A percentile compares a stretch with the other conserved stretches of the same genome.
These are phyloP conservation scores for Sogatella furcifera DNA, from an alignment of 1,140 invertebrate species.

Conservation along the genomic window DNA sequence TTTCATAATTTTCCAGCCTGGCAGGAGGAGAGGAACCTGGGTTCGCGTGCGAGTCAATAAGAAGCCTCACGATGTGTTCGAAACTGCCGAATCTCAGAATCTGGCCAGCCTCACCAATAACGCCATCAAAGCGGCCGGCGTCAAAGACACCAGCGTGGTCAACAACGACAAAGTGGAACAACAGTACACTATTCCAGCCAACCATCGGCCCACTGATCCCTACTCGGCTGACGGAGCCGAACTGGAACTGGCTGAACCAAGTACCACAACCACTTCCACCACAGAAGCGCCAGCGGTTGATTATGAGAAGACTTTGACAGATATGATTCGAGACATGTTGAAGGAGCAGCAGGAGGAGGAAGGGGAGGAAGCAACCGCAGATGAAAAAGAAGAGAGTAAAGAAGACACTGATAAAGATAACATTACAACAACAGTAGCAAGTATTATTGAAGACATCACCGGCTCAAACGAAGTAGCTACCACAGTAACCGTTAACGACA, in stretches of 20 bases:
- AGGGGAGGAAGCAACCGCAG: neutral
- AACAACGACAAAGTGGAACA: conserved; percentile 21
- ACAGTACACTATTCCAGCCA: conserved; percentile 8
- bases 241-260: neutral
- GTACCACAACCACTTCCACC: neutral
- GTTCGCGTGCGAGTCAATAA: conserved; percentile 37
- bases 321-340: conserved; percentile 10
- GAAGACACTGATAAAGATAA: neutral
- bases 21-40: conserved; percentile 45
- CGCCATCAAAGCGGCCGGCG: conserved; percentile 25
- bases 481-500: neutral
- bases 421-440: neutral
- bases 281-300: neutral
- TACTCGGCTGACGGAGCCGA: conserved; percentile 9
- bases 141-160: conserved; percentile 1
- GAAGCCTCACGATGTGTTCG: conserved; percentile 45
- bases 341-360: conserved; percentile 3
- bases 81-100: conserved; percentile 54
- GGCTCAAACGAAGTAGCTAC: neutral
- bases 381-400: neutral
- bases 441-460: neutral
- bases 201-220: neutral
- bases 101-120: conserved; percentile 31
- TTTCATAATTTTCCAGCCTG: conserved; percentile 11
- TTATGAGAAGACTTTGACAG: conserved; percentile 5